Evolutionary conservation across 2,113 vertebrate species (phyloP).

Genomic region (Limnothrissa miodon): DNA sequence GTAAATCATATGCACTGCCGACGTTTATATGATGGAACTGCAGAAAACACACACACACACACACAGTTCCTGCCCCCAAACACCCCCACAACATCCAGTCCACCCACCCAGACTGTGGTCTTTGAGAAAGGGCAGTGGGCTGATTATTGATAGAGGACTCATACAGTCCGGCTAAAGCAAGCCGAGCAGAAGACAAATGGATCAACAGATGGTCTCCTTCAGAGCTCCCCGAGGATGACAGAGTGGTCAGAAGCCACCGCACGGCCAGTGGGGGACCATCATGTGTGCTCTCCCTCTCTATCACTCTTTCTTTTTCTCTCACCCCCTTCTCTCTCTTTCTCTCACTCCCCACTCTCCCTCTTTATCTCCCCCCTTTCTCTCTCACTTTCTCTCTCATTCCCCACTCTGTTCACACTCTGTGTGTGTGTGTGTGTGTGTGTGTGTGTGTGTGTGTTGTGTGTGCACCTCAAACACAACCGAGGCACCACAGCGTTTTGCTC

Average conservation of each 20-base stretch:
- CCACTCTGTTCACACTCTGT: neutral
- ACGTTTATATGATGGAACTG: neutral
- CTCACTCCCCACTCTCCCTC: neutral
- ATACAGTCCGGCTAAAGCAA: slow-evolving; percentile 58
- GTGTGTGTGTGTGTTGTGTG: neutral
- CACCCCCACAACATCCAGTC: neutral
- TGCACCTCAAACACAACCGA: slow-evolving; percentile 2
- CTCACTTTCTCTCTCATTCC: neutral
- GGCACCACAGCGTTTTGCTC: neutral
- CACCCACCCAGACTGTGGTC: slow-evolving; percentile 48
- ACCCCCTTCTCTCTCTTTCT: neutral
- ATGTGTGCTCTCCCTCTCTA: neutral
- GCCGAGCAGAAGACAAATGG: slow-evolving; percentile 66
- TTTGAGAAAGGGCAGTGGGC: slow-evolving; percentile 50
- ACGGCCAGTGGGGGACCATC: neutral
- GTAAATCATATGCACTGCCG: neutral
- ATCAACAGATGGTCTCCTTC: slow-evolving; percentile 78
- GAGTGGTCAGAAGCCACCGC: slow-evolving; percentile 52
- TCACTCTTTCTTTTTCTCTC: neutral
- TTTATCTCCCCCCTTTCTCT: neutral
- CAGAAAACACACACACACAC: neutral
- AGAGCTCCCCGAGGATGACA: slow-evolving; percentile 67
- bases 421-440: neutral
- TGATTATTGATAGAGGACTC: slow-evolving; percentile 57
- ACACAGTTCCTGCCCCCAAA: neutral